phyloP scores from a whole-genome alignment of 2,888 invertebrate species.

The Nezara viridula region DNA sequence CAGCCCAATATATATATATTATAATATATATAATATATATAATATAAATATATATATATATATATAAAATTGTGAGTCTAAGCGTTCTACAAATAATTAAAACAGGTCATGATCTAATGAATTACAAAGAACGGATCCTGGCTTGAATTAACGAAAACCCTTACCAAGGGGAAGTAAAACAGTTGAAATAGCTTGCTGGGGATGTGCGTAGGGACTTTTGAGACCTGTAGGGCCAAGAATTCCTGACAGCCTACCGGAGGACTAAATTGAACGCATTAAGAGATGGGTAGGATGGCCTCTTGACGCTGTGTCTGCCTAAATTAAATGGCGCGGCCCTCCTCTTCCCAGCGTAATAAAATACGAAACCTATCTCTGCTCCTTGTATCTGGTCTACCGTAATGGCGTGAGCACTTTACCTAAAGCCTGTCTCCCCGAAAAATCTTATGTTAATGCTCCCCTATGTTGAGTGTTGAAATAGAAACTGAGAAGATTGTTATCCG shows the following conservation, averaged over 20 bases:
- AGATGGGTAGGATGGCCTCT: not conserved
- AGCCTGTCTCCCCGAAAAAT: not conserved
- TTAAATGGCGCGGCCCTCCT: not conserved
- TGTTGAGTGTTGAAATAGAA: not conserved
- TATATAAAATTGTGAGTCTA: too few species aligned
- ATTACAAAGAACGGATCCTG: not conserved
- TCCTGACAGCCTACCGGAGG: not conserved
- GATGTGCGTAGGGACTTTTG: not conserved
- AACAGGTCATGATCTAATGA: not conserved
- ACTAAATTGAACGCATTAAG: constrained; percentile 37
- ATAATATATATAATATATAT: too few species aligned
- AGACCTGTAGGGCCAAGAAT: not conserved
- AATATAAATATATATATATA: too few species aligned
- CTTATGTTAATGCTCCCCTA: not conserved
- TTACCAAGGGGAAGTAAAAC: not conserved
- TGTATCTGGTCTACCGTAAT: not conserved
- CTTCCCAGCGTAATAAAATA: not conserved
- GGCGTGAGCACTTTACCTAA: not conserved
- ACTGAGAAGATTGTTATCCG: not conserved
- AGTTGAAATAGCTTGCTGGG: not conserved
- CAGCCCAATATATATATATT: too few species aligned
- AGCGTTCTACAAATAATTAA: not conserved
- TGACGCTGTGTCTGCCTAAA: constrained; percentile 25
- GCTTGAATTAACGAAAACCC: not conserved
- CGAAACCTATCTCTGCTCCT: not conserved